Evolutionary conservation across 2,888 invertebrate genomes (phyloP).

Genomic region (Brachypterus glaber): DNA sequence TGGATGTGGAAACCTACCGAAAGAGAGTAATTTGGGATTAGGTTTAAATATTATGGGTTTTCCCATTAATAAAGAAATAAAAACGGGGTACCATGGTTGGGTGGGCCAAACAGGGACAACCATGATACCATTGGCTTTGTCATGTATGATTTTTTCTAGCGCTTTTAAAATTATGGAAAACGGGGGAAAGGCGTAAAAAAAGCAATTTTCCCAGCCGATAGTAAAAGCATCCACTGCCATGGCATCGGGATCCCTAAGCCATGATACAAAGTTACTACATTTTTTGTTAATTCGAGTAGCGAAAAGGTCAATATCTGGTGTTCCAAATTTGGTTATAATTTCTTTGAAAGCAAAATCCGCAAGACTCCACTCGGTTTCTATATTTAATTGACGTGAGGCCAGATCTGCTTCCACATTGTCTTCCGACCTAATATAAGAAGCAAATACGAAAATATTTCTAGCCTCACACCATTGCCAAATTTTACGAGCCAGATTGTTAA

Average conservation of each 20-base stretch:
- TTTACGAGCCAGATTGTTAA: slow-evolving; percentile 9
- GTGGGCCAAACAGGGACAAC: no score
- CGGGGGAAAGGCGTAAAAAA: slow-evolving; percentile 20
- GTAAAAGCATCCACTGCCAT: slow-evolving; percentile 17
- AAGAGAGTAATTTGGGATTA: no score
- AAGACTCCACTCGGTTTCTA: slow-evolving; percentile 17
- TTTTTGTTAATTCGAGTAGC: slow-evolving; percentile 14
- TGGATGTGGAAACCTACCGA: no score
- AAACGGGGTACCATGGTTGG: no score
- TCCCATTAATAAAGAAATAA: no score
- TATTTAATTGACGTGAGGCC: slow-evolving; percentile 8
- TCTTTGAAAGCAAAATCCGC: slow-evolving; percentile 4
- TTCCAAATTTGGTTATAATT: slow-evolving; percentile 9
- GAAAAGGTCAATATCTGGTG: slow-evolving; percentile 16
- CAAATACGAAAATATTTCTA: slow-evolving; percentile 15
- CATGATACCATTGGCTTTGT: no score
- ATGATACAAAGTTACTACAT: slow-evolving; percentile 16
- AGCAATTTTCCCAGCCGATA: slow-evolving; percentile 10
- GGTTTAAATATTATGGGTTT: no score
- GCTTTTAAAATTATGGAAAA: slow-evolving; percentile 14
- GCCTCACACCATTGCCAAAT: slow-evolving; percentile 18
- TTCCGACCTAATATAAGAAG: slow-evolving; percentile 13
- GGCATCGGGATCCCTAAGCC: slow-evolving; percentile 14
- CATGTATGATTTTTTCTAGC: slow-evolving; percentile 1
- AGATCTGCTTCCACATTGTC: slow-evolving; percentile 14